Evolutionary conservation across 30 jellyfish, hydroid and myxozoan genomes (phyloP), one percentile per base, ranked within the genome.

Genomic region (Haliclystus octoradiatus): DNA sequence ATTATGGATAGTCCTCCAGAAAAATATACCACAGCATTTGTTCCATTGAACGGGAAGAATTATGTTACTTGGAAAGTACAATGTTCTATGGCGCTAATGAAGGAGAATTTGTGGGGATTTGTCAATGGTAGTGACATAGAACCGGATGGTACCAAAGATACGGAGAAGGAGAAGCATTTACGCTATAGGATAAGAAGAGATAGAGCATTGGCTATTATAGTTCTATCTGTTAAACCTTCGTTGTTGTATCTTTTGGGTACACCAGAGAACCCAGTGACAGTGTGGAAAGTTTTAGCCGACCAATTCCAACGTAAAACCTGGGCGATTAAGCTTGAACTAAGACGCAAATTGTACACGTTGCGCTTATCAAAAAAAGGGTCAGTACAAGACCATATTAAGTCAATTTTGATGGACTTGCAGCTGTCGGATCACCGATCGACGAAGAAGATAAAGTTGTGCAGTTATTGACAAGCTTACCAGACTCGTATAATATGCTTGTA

Each of bases 391-490:
- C 68, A 57, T 26, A 23, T 57, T 23, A 57, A 57, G 31, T 12
- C 68, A 5, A 61, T 3, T 72, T 71, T 57, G 79, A 79, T 31
- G 87, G 46, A 65, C 47, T 79, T 4, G 63, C 93, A 1, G 50
- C 71, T 26, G 33, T 71, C 34, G 87, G 93, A 15, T 70, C 57
- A 26, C 93, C 93, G 52, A 5, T 80, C 63, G 82, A 80, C 26
- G 77, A 72, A 7, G 83, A 72, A 52, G 50, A 80, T 50, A 40
- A 72, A 34, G 93, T 72, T 26, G 93, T 80, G 68, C 79, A 63
- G 30, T 4, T 80, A 50, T 34, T 80, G 53, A 88, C 88, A 65
- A 80, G 88, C 34, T 50, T 78, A 1, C 92, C 93, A 33, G 88
- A 80, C 31, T 60, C 75, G 0, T 69, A 25, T 26, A 74, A 60